phyloP scores from a whole-genome alignment of 2,113 vertebrate species.

The Okapia johnstoni region DNA sequence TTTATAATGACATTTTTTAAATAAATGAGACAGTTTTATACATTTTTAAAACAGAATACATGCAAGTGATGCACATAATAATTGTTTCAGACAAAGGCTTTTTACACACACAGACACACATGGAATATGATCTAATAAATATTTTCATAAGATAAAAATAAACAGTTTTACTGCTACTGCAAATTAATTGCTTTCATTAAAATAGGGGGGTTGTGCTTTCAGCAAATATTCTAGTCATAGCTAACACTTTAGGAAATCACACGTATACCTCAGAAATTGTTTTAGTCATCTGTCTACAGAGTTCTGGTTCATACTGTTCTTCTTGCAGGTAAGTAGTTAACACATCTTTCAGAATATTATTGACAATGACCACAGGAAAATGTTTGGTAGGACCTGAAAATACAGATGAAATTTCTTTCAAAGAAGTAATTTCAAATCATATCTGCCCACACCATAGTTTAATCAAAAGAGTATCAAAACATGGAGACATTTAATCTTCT shows the following conservation, averaged over 20 bases:
- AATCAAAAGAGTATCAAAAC: background rate
- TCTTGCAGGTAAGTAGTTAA: slow-evolving; percentile 85
- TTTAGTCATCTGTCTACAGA: slow-evolving; percentile 87
- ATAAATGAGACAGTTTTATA: background rate
- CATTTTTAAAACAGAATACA: background rate
- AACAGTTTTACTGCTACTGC: background rate
- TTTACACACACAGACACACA: background rate
- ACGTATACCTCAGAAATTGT: slow-evolving; percentile 88
- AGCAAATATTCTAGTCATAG: background rate
- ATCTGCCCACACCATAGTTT: background rate
- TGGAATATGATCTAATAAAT: background rate
- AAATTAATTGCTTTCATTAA: slow-evolving; percentile 3
- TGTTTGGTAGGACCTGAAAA: slow-evolving; percentile 80
- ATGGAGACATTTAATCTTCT: background rate
- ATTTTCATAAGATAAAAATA: slow-evolving; percentile 13
- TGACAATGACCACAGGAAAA: slow-evolving; percentile 83
- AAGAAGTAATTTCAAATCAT: background rate
- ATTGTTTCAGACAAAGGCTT: background rate
- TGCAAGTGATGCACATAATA: background rate
- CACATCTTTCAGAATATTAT: slow-evolving; percentile 88
- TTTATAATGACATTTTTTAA: background rate
- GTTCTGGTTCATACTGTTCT: slow-evolving; percentile 86
- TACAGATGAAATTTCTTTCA: background rate
- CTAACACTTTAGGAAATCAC: background rate
- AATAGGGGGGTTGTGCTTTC: background rate